Conservation (phyloP, 2,113 vertebrate genomes). For the Echinops telfairi region DNA sequence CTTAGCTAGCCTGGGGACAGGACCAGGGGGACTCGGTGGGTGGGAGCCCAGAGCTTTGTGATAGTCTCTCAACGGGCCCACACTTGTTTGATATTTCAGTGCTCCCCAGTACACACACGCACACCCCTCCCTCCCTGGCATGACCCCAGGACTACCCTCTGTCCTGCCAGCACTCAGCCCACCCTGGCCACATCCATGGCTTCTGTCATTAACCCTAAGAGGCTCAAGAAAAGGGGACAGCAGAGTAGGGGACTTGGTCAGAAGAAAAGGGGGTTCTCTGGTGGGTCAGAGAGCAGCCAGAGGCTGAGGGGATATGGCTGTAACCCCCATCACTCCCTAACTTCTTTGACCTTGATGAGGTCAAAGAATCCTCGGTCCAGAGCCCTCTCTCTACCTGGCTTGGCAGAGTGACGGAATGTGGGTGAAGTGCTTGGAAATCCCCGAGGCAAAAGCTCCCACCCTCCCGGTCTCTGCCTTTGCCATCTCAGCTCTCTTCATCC, state of each 20-base stretch:
- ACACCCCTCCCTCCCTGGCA: slow-evolving; percentile 36
- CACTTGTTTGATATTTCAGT: not conserved
- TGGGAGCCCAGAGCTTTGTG: slow-evolving; percentile 43
- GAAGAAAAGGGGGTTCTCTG: slow-evolving; percentile 8
- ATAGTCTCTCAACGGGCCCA: not conserved
- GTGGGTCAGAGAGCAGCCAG: not conserved
- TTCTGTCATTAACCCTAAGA: slow-evolving; percentile 29
- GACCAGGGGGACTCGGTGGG: not conserved
- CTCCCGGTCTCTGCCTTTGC: not conserved
- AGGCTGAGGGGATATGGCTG: not conserved
- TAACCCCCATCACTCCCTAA: slow-evolving; percentile 38
- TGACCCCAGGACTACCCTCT: slow-evolving; percentile 55
- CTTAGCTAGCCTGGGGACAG: slow-evolving; percentile 55
- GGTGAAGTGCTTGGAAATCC: slow-evolving; percentile 66
- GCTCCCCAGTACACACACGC: not conserved
- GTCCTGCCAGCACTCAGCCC: slow-evolving; percentile 56
- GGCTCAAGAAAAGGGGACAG: slow-evolving; percentile 45
- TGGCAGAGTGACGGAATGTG: slow-evolving; percentile 67
- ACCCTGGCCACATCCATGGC: slow-evolving; percentile 11
- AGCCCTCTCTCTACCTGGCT: slow-evolving; percentile 57
- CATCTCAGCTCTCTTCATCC: not conserved
- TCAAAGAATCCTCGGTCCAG: slow-evolving; percentile 67
- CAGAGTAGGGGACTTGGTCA: not conserved
- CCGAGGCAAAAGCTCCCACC: not conserved
- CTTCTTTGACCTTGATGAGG: slow-evolving; percentile 84